Conservation (phyloP, 2,113 vertebrate genomes). For the Petaurus breviceps region DNA sequence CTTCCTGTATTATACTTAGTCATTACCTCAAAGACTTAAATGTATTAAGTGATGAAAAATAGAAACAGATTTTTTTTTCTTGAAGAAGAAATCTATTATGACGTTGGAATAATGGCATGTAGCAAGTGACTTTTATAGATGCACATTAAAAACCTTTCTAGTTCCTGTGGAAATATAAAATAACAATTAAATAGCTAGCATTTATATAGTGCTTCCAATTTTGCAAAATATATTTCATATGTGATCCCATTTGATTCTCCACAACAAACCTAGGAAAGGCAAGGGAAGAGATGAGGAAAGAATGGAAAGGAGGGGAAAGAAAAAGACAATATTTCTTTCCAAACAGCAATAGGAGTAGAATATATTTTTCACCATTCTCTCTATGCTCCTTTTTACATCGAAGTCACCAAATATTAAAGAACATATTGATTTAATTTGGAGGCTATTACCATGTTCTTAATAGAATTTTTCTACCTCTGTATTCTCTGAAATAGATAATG, state of each 20-base stretch:
- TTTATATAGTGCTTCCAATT: background rate
- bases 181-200: background rate
- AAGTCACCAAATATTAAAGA: background rate
- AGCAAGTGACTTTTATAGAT: background rate
- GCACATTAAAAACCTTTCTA: background rate
- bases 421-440: background rate
- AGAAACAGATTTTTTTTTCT: background rate
- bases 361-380: background rate
- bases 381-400: background rate
- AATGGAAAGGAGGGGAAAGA: background rate
- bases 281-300: background rate
- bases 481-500: background rate
- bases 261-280: background rate
- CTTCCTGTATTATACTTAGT: background rate
- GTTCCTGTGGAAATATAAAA: background rate
- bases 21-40: background rate
- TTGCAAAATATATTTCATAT: background rate
- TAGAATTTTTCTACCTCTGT: background rate
- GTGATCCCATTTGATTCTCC: background rate
- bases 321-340: background rate
- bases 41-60: constrained; percentile 25
- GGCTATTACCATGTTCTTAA: background rate
- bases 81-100: background rate
- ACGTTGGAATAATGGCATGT: background rate
- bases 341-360: background rate